Evolutionary conservation across 2,113 vertebrate genomes (phyloP).

Genomic region (Alces alces): DNA sequence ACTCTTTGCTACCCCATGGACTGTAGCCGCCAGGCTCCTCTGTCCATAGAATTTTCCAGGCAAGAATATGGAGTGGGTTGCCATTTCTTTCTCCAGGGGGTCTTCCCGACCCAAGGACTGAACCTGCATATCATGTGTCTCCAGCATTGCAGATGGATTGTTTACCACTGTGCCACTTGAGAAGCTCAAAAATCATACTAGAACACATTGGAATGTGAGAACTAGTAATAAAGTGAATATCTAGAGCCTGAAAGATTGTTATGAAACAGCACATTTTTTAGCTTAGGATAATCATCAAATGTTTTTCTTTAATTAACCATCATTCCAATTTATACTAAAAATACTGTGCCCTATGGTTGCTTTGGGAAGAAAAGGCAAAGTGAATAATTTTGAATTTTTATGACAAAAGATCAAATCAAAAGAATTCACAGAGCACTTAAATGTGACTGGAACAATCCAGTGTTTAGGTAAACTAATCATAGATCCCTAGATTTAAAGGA

Average conservation of each 20-base stretch:
- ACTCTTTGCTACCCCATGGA: background rate
- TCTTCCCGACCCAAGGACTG: background rate
- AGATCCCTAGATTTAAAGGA: background rate
- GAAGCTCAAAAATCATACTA: background rate
- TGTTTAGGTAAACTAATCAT: background rate
- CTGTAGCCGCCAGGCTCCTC: background rate
- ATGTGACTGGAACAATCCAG: background rate
- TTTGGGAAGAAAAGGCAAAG: background rate
- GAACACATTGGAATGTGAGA: background rate
- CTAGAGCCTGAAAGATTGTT: background rate
- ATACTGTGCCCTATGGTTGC: background rate
- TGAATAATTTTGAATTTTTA: background rate
- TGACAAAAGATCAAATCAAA: background rate
- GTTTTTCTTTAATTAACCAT: background rate
- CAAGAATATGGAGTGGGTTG: background rate
- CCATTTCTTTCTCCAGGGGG: background rate
- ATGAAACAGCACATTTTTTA: conserved; percentile 22
- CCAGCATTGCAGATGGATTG: background rate
- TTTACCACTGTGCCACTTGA: background rate
- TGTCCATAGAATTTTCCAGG: background rate
- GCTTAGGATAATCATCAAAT: background rate
- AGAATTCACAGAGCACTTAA: background rate
- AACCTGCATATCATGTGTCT: background rate
- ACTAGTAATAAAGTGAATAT: background rate
- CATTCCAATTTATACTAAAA: background rate